phyloP scores from a whole-genome alignment of 2,797 vertebrate species.

The Hybognathus amarus region DNA sequence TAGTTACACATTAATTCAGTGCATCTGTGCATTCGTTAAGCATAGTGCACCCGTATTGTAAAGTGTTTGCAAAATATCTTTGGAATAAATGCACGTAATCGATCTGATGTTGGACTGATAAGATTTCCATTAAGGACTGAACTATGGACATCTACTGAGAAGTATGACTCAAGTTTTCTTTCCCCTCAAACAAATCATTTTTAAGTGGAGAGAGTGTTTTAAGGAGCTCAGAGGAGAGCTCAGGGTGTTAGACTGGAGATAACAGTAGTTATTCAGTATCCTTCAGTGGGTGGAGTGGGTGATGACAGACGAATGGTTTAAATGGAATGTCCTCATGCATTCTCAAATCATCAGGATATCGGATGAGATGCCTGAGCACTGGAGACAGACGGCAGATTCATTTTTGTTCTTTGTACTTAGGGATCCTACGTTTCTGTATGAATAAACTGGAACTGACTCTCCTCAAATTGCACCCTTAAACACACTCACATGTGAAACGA shows the following conservation, averaged over 20 bases:
- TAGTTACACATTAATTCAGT: too few species aligned
- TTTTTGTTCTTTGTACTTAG: slow-evolving; percentile 27
- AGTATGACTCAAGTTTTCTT: slow-evolving; percentile 1
- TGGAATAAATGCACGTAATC: neutral
- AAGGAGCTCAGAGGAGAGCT: neutral
- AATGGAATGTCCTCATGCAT: slow-evolving; percentile 38
- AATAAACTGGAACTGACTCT: slow-evolving; percentile 17
- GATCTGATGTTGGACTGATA: neutral
- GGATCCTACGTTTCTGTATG: slow-evolving; percentile 7
- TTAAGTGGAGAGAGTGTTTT: neutral
- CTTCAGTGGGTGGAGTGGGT: slow-evolving; percentile 12
- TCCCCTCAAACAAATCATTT: slow-evolving; percentile 14
- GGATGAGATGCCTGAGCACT: slow-evolving; percentile 18
- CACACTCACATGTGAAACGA: neutral
- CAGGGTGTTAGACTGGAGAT: slow-evolving; percentile 2
- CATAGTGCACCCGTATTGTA: too few species aligned
- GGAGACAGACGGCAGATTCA: neutral
- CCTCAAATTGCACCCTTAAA: slow-evolving; percentile 12
- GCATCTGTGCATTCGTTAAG: too few species aligned
- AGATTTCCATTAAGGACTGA: neutral
- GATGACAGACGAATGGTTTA: slow-evolving; percentile 31
- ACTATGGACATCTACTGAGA: neutral
- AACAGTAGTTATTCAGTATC: slow-evolving; percentile 33
- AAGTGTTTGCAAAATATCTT: neutral
- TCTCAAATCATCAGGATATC: slow-evolving; percentile 31